Evolutionary conservation across 2,888 invertebrate genomes (phyloP).

Genomic region (Polietes domitor): DNA sequence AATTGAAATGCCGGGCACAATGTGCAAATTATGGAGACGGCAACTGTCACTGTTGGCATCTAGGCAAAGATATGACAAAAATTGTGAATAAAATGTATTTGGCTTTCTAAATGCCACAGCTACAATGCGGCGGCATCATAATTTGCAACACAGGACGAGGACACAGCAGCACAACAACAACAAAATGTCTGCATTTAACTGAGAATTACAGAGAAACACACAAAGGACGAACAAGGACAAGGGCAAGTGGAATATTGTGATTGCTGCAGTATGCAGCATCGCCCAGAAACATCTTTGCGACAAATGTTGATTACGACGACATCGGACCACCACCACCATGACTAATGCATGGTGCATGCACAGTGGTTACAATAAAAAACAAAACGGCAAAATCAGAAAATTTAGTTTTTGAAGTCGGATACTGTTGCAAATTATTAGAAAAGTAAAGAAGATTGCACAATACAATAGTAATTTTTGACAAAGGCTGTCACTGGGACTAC

Average conservation of each 20-base stretch:
- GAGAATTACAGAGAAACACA: neutral
- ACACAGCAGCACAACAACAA: neutral
- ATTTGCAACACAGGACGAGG: slow-evolving; percentile 4
- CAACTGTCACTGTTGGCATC: slow-evolving; percentile 7
- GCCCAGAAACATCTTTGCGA: slow-evolving; percentile 53
- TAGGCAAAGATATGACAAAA: neutral
- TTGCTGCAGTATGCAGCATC: too few species aligned
- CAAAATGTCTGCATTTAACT: slow-evolving; percentile 1
- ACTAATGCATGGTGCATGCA: slow-evolving; percentile 33
- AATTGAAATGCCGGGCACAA: slow-evolving; percentile 12
- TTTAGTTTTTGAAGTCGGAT: too few species aligned
- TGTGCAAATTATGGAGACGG: slow-evolving; percentile 3
- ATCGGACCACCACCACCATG: slow-evolving; percentile 43
- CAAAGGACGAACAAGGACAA: slow-evolving; percentile 1
- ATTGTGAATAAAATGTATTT: slow-evolving; percentile 16
- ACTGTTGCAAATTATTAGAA: too few species aligned
- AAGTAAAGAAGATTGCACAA: too few species aligned
- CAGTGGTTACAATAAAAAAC: neutral
- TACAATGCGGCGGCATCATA: neutral
- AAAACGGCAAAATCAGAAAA: too few species aligned
- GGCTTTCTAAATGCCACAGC: neutral
- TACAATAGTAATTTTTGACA: too few species aligned
- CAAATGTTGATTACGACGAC: slow-evolving; percentile 56
- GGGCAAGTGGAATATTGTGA: neutral
- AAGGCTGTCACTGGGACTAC: too few species aligned